phyloP scores from a whole-genome alignment of 2,888 invertebrate species.

The Incurvaria masculella region DNA sequence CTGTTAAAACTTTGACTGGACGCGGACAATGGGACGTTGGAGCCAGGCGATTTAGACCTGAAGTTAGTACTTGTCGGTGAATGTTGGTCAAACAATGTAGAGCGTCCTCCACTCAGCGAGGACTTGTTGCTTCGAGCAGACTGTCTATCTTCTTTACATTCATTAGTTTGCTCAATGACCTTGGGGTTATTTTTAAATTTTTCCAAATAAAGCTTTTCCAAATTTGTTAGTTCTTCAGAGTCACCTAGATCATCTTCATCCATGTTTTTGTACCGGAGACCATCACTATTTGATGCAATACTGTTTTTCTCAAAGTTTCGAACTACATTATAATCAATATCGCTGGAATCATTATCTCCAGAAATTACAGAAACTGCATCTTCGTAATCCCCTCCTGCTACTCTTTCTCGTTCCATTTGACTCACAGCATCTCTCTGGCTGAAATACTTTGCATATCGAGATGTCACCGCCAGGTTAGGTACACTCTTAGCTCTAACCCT shows the following conservation, averaged over 20 bases:
- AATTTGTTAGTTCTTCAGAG: slow-evolving; percentile 27
- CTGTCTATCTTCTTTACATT: no score
- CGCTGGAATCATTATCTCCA: neutral
- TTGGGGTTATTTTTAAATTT: slow-evolving; percentile 24
- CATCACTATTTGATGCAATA: no score
- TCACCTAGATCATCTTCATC: slow-evolving; percentile 21
- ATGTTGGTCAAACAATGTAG: no score
- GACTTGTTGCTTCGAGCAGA: neutral
- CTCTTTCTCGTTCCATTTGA: slow-evolving; percentile 26
- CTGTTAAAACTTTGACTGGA: neutral
- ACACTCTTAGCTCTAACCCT: slow-evolving; percentile 48
- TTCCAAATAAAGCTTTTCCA: slow-evolving; percentile 24
- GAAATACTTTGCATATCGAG: slow-evolving; percentile 51
- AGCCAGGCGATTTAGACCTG: slow-evolving; percentile 27
- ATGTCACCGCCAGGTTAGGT: slow-evolving; percentile 46
- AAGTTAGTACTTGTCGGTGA: neutral
- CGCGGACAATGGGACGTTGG: slow-evolving; percentile 6
- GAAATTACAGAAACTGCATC: slow-evolving; percentile 7
- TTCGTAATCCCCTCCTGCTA: slow-evolving; percentile 17
- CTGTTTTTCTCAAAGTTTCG: neutral
- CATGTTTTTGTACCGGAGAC: no score
- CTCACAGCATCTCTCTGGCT: slow-evolving; percentile 42
- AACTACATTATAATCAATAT: neutral
- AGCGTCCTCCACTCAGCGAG: no score
- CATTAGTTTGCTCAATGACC: no score